Percentiles rank a stretch among this genome's conserved stretches.
These are phyloP conservation scores for Drosophila ezoana DNA, from an alignment of 2,888 invertebrate species.

Conservation along the genomic window DNA sequence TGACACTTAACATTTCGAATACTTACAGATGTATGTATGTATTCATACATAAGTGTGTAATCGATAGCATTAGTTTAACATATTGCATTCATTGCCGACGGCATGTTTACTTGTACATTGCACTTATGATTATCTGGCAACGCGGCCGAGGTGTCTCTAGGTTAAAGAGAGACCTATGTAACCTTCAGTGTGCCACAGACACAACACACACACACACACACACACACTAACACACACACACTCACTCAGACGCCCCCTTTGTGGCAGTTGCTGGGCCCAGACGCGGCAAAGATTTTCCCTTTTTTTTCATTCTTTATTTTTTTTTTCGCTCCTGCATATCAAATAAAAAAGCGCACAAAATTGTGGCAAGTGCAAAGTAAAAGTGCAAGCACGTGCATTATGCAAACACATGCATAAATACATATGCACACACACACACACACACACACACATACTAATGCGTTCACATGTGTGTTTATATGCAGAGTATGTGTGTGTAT, in stretches of 20 bases:
- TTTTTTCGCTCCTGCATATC: constrained; percentile 33
- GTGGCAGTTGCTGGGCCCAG: constrained; percentile 40
- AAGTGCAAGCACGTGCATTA: constrained; percentile 64
- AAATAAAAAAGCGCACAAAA: constrained; percentile 52
- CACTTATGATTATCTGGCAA: constrained; percentile 38
- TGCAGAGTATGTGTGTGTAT: neutral
- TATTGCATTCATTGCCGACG: constrained; percentile 27
- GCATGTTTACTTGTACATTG: constrained; percentile 11
- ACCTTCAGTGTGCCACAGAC: constrained; percentile 55
- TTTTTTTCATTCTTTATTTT: constrained; percentile 22
- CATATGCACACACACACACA: constrained; percentile 1
- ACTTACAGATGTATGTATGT: neutral
- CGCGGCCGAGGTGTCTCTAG: constrained; percentile 45
- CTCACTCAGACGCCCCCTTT: constrained; percentile 22
- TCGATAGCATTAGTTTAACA: constrained; percentile 15
- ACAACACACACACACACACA: constrained; percentile 19
- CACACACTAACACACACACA: constrained; percentile 6
- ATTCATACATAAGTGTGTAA: neutral
- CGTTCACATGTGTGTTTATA: constrained; percentile 1
- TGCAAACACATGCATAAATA: constrained; percentile 31
- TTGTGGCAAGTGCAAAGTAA: constrained; percentile 74
- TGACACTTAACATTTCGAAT: neutral
- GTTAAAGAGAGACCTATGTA: constrained; percentile 43
- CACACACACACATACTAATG: neutral
- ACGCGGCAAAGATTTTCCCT: constrained; percentile 46